Evolutionary conservation across 2,797 vertebrate genomes (phyloP), one percentile per base, ranked within the genome.

Genomic region (Semotilus atromaculatus): DNA sequence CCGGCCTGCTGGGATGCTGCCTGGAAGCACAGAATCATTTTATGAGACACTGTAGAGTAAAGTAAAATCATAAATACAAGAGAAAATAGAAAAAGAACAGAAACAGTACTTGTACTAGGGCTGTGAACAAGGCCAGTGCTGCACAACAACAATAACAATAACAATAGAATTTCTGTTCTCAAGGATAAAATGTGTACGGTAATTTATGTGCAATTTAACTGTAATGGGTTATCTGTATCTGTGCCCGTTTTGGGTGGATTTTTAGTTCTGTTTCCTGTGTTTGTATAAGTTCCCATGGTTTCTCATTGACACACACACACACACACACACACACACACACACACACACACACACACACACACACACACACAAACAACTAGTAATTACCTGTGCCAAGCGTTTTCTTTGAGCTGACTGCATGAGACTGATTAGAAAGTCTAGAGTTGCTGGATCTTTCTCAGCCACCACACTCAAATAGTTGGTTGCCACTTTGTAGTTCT

Each of bases 1-100:
- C 90, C 89, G 40, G 97, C 98, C 89, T 97, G 95, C 90, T 93
- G 95, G 18, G 95, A 96, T 53, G 97, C 96, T 1, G 94, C 95
- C 98, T 99, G 87, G 0, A 85, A 87, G 43, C 1, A 83, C 36
- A 89, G 16, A 74, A 66, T 23, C 1, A 6, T n/a, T 62, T 51
- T 64, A 9, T 68, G 60, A 68, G 18, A 31, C 40, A 36, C 43
- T 55, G 3, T 66, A 31, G 19, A 62, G 36, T 84, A 53, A 31
- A 34, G 67, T 64, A 23, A 79, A 7, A 31, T 5, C 16, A 13
- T 26, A 38, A 45, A 78, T 43, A 77, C 23, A 77, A 40, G 4
- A 62, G 11, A 77, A n/a, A 77, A 43, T 4, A 26, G 38, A 71
- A 70, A 14, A 38, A 43, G 23, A 70, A 40, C 66, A 68, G 21